Evolutionary conservation across 30 jellyfish, hydroid and myxozoan species (phyloP), one percentile per base, ranked within the genome.

Genomic region (Turritopsis dohrnii): DNA sequence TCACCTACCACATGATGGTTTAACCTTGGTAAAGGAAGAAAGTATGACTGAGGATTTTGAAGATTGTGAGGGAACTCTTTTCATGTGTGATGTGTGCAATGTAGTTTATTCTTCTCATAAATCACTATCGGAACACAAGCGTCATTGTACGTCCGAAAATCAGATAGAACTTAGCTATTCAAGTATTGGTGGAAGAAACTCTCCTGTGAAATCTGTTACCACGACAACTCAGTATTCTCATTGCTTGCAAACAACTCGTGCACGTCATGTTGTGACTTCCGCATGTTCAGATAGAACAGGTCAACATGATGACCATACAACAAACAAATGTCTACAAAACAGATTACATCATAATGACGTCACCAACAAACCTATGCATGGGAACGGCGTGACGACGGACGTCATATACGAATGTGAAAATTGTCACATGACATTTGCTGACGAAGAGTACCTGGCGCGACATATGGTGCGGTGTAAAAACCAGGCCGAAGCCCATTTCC

Each of bases 341-440:
- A 29, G 18, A 29, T 7, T 8, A 53, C 26, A 23, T 23, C 54
- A 41, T 5, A 41, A 41, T 3, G 13, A 41, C 60, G 5, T 3
- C 18, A 66, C 76, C 16, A 66, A 66, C 27, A n/a, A 4, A 66
- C 8, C 8, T 25, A 21, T 7, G 17, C 60, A 3, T 41, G 9
- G 13, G 5, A 5, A 41, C 60, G 60, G 60, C 31, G 83, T 21
- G 52, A 74, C 8, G 16, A 31, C 65, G 21, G 87, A 82, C 27
- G 73, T 18, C 66, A 28, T 28, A 27, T 71, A 41, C 76, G 89
- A 82, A 21, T 82, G 89, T 71, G 53, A 71, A 29, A 71, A 66
- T 25, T 82, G 89, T 28, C 69, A 25, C 7, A 82, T 82, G 89
- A 82, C 89, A 71, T 82, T 82, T 71, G 89, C 89, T 8, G 85